phyloP scores from a whole-genome alignment of 2,797 vertebrate genomes.

The Lerista edwardsae region DNA sequence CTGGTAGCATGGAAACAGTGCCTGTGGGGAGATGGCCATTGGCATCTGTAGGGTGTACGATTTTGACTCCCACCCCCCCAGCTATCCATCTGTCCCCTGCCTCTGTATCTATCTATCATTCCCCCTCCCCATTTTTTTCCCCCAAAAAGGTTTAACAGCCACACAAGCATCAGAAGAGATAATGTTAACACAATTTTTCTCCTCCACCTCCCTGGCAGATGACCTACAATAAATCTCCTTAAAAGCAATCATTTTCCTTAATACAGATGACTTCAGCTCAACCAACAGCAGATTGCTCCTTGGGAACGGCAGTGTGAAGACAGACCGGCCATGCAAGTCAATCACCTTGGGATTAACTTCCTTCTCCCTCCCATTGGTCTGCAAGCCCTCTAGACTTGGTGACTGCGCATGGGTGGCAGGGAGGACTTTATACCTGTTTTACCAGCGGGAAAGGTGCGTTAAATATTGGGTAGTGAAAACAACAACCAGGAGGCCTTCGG shows the following conservation, averaged over 20 bases:
- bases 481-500: too few species aligned
- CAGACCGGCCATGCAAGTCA: background rate
- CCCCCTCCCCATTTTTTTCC: slow-evolving; percentile 47
- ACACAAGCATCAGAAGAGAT: slow-evolving; percentile 50
- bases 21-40: slow-evolving; percentile 55
- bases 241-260: slow-evolving; percentile 30
- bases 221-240: slow-evolving; percentile 53
- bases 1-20: slow-evolving; percentile 67
- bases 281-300: background rate
- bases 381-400: background rate
- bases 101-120: slow-evolving; percentile 56
- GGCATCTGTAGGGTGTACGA: slow-evolving; percentile 69
- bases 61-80: slow-evolving; percentile 57
- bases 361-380: fast-evolving
- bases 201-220: slow-evolving; percentile 36
- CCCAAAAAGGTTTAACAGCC: slow-evolving; percentile 48
- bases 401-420: background rate
- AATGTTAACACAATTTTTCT: slow-evolving; percentile 37
- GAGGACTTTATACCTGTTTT: background rate
- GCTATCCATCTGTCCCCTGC: slow-evolving; percentile 75
- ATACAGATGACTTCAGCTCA: background rate
- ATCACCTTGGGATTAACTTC: background rate
- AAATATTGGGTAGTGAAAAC: background rate
- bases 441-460: background rate
- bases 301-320: background rate